Evolutionary conservation across 2,797 vertebrate species (phyloP).

Genomic region (Pogoniulus pusillus): DNA sequence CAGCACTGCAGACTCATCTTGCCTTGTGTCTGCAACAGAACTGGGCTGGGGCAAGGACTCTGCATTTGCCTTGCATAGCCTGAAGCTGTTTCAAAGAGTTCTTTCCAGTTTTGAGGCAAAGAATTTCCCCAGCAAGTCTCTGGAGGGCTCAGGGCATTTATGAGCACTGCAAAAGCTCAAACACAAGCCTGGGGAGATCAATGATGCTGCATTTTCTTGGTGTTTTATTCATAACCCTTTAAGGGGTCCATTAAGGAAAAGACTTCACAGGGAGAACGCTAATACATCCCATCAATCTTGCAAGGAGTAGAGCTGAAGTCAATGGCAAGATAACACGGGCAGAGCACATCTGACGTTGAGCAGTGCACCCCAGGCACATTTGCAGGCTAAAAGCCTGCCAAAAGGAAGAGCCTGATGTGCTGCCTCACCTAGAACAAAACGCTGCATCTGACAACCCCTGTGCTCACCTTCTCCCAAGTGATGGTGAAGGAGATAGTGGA

Average conservation of each 20-base stretch:
- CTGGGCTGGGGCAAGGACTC: not conserved
- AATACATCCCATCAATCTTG: not conserved
- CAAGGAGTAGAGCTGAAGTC: not conserved
- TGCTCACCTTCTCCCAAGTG: not conserved
- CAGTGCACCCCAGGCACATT: not conserved
- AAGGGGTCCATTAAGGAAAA: slow-evolving; percentile 59
- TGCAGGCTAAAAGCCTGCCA: not conserved
- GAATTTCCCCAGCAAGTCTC: not conserved
- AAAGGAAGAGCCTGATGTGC: not conserved
- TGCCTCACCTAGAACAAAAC: not conserved
- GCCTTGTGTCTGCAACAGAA: not conserved
- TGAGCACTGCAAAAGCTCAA: slow-evolving; percentile 42
- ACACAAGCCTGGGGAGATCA: slow-evolving; percentile 26
- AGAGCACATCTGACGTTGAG: not conserved
- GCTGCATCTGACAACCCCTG: not conserved
- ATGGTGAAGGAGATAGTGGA: not conserved
- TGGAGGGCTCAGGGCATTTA: not conserved
- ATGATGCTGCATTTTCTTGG: slow-evolving; percentile 42
- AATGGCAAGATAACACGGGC: not conserved
- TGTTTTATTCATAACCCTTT: slow-evolving; percentile 70
- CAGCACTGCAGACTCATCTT: not conserved
- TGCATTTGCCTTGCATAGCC: not conserved
- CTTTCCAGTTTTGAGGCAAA: slow-evolving; percentile 45
- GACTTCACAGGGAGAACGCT: not conserved
- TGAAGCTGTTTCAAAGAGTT: not conserved